These are phyloP conservation scores for Hyperoplus immaculatus DNA, from an alignment of 2,797 vertebrate genomes.

Conservation along the genomic window DNA sequence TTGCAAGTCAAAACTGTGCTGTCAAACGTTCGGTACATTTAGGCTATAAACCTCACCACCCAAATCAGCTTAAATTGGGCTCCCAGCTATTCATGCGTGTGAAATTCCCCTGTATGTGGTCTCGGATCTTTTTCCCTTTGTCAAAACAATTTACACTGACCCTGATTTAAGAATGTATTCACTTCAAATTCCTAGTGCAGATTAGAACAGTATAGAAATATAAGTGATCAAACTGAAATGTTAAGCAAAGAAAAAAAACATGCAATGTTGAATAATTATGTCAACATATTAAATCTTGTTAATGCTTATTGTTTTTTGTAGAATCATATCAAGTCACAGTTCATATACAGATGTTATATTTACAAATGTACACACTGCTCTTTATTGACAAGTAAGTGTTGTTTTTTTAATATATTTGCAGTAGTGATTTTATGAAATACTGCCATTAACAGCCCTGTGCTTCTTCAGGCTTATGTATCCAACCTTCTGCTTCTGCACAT, in stretches of 20 bases:
- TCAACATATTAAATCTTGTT: neutral
- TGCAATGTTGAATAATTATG: neutral
- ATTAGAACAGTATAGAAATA: neutral
- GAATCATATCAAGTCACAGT: constrained; percentile 15
- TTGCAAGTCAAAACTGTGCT: constrained; percentile 53
- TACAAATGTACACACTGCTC: constrained; percentile 41
- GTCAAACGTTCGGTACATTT: constrained; percentile 53
- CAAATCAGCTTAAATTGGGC: constrained; percentile 67
- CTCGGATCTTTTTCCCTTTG: constrained; percentile 39
- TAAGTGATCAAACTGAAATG: constrained; percentile 8
- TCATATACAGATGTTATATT: constrained; percentile 10
- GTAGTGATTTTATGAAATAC: constrained; percentile 55
- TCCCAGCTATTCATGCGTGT: constrained; percentile 61
- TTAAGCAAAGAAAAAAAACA: neutral
- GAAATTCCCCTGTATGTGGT: constrained; percentile 51
- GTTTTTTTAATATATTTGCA: constrained; percentile 61
- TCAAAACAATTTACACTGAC: constrained; percentile 46
- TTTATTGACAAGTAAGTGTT: constrained; percentile 35
- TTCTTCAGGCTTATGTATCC: constrained; percentile 48
- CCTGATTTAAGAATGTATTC: constrained; percentile 45
- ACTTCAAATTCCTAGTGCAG: constrained; percentile 18
- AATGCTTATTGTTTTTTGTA: neutral
- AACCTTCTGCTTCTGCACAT: constrained; percentile 22
- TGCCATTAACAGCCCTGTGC: constrained; percentile 56
- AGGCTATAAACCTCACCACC: constrained; percentile 62